These are phyloP conservation scores for Bujurquina vittata DNA, from an alignment of 2,113 vertebrate genomes.

Conservation along the genomic window DNA sequence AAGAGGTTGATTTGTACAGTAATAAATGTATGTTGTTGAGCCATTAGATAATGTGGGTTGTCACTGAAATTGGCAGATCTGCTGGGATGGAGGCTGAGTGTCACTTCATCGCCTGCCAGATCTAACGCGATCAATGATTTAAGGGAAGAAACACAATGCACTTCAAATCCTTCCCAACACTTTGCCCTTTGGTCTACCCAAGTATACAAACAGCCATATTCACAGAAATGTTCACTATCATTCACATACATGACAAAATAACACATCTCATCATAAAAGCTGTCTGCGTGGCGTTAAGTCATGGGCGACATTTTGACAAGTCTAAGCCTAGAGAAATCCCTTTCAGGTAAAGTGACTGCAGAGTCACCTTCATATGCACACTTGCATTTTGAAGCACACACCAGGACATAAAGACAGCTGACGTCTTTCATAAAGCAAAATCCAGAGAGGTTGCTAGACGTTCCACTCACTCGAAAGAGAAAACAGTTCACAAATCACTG, in stretches of 20 bases:
- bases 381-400: background rate
- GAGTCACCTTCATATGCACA: background rate
- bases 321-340: background rate
- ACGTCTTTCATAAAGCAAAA: background rate
- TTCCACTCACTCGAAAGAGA: background rate
- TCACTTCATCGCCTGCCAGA: background rate
- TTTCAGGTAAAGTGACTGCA: background rate
- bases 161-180: background rate
- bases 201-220: background rate
- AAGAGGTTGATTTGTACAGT: background rate
- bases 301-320: constrained; percentile 14
- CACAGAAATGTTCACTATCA: background rate
- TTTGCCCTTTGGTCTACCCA: background rate
- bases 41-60: background rate
- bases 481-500: background rate
- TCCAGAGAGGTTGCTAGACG: background rate
- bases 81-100: background rate
- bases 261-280: background rate
- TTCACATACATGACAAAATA: background rate
- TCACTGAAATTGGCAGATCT: background rate
- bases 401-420: background rate
- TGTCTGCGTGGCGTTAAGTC: background rate
- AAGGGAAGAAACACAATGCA: background rate
- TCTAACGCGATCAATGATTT: background rate
- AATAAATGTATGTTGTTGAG: background rate